These are phyloP conservation scores for Cuniculus paca DNA, from an alignment of 2,797 vertebrate genomes.

Conservation along the genomic window DNA sequence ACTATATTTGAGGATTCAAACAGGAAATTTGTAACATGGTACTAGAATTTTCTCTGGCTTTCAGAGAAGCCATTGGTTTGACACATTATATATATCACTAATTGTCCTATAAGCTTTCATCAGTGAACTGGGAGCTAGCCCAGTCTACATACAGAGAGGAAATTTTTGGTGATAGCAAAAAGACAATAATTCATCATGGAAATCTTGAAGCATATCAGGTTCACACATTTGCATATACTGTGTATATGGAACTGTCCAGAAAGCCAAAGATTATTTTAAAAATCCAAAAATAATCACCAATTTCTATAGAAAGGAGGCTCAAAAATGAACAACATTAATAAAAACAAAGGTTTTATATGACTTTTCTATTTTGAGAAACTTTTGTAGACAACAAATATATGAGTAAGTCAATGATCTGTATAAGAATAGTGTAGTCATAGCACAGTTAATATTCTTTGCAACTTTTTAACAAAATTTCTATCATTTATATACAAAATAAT, in stretches of 20 bases:
- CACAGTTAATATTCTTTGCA: not conserved
- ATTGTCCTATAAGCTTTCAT: not conserved
- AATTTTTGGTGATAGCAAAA: not conserved
- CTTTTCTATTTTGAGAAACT: not conserved
- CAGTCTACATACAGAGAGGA: not conserved
- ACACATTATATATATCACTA: not conserved
- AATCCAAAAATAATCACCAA: not conserved
- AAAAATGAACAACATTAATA: not conserved
- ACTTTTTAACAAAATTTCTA: not conserved
- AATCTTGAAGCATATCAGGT: not conserved
- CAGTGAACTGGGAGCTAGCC: not conserved
- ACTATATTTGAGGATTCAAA: conserved; percentile 40
- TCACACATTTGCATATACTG: not conserved
- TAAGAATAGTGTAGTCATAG: not conserved
- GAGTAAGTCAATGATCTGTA: not conserved
- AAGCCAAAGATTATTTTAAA: conserved; percentile 2
- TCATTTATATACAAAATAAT: conserved; percentile 13
- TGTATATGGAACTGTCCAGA: not conserved
- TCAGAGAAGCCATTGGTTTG: not conserved
- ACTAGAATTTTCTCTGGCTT: not conserved
- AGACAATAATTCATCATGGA: not conserved
- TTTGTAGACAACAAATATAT: conserved; percentile 31
- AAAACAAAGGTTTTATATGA: not conserved
- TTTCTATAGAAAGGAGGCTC: conserved; percentile 3
- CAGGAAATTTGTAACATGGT: conserved; percentile 45